phyloP scores from a whole-genome alignment of 2,113 vertebrate genomes.

The Suncus etruscus region DNA sequence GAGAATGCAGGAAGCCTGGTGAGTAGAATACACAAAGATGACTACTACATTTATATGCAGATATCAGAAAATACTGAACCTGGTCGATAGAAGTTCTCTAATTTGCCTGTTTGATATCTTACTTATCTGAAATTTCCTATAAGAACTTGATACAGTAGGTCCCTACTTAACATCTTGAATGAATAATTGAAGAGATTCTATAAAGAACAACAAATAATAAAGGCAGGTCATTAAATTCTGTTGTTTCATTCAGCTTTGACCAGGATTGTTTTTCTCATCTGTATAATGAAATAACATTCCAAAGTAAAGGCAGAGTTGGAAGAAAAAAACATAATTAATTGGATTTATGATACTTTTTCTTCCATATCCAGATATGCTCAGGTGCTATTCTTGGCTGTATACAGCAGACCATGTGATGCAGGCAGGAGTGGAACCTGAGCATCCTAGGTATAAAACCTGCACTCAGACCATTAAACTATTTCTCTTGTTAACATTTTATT shows the following conservation, averaged over 20 bases:
- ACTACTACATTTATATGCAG: background rate
- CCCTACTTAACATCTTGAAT: background rate
- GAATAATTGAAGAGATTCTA: background rate
- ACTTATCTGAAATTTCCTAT: background rate
- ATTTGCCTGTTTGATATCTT: background rate
- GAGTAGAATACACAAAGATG: background rate
- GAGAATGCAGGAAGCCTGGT: constrained; percentile 92
- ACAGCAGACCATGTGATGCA: no score
- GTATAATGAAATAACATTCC: no score
- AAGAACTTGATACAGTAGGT: background rate
- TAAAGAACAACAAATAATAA: no score
- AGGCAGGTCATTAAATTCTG: background rate
- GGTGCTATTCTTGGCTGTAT: no score
- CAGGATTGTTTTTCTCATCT: no score
- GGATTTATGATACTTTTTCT: background rate
- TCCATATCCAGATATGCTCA: background rate
- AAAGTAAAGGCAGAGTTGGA: no score
- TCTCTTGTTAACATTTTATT: background rate
- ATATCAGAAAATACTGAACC: background rate
- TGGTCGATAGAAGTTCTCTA: background rate
- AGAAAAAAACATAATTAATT: no score
- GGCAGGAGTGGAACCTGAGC: no score
- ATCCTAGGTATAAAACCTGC: no score
- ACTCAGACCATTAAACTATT: no score
- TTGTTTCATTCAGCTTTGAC: background rate